Evolutionary conservation across 2,113 vertebrate genomes (phyloP).

Genomic region (Sceloporus undulatus): DNA sequence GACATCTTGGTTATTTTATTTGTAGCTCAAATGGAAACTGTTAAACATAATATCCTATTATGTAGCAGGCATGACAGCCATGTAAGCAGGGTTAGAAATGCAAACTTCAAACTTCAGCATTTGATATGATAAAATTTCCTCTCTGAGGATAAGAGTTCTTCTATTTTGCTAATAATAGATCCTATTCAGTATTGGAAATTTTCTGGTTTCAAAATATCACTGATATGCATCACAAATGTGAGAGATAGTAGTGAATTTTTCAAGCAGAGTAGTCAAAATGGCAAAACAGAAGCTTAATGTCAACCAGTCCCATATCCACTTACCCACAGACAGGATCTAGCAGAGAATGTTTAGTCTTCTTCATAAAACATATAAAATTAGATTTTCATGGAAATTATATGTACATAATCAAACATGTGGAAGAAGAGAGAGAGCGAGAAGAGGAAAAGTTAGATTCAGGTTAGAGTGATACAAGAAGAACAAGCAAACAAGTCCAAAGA

Average conservation of each 20-base stretch:
- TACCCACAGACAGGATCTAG: too few species aligned
- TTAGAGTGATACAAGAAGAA: too few species aligned
- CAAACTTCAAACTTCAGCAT: not conserved
- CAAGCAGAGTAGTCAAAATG: too few species aligned
- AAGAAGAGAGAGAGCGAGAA: too few species aligned
- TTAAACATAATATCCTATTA: constrained; percentile 15
- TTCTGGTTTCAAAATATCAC: not conserved
- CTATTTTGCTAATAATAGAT: not conserved
- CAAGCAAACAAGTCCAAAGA: not conserved
- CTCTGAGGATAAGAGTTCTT: not conserved
- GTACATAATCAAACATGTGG: too few species aligned
- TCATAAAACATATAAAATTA: too few species aligned
- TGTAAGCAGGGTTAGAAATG: not conserved
- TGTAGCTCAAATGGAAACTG: constrained; percentile 29
- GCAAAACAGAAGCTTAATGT: too few species aligned
- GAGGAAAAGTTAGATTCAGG: too few species aligned
- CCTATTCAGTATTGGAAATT: not conserved
- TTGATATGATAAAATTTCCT: not conserved
- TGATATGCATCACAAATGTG: not conserved
- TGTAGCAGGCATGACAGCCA: constrained; percentile 2
- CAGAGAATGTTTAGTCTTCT: too few species aligned
- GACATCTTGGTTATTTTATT: not conserved
- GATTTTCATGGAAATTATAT: too few species aligned
- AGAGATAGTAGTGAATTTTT: too few species aligned
- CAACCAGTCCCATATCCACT: too few species aligned